Evolutionary conservation across 2,113 vertebrate species (phyloP).

Genomic region (Proterorhinus semilunaris): DNA sequence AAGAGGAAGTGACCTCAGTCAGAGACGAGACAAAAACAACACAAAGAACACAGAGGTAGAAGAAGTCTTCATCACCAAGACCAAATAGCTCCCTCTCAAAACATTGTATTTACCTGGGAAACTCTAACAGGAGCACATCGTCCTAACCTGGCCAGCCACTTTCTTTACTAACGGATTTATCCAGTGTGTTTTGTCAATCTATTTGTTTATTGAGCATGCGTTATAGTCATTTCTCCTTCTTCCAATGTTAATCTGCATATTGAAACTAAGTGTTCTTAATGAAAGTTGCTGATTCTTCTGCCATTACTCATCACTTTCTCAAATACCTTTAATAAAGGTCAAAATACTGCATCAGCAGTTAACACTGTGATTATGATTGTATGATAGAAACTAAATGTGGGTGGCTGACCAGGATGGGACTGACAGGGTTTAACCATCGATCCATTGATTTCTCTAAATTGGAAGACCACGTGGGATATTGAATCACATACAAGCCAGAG

Average conservation of each 20-base stretch:
- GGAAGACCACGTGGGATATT: constrained; percentile 50
- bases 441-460: constrained; percentile 33
- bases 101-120: constrained; percentile 24
- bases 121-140: constrained; percentile 15
- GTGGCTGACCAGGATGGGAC: neutral
- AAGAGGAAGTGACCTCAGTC: constrained; percentile 24
- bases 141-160: constrained; percentile 8
- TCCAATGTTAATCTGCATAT: no score
- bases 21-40: constrained; percentile 35
- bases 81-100: constrained; percentile 29
- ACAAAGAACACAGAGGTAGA: constrained; percentile 60
- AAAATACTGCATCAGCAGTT: no score
- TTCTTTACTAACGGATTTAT: neutral
- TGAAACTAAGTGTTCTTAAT: no score
- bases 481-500: constrained; percentile 38
- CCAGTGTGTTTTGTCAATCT: neutral
- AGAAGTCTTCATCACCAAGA: constrained; percentile 56
- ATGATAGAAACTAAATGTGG: neutral
- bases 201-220: neutral
- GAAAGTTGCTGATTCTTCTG: no score
- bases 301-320: no score
- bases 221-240: no score
- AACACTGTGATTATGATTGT: neutral
- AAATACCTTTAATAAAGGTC: no score
- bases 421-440: constrained; percentile 38